Evolutionary conservation across 1,140 invertebrate genomes (phyloP), one percentile per base, ranked within the genome.

Genomic region (Drosophila novamexicana): DNA sequence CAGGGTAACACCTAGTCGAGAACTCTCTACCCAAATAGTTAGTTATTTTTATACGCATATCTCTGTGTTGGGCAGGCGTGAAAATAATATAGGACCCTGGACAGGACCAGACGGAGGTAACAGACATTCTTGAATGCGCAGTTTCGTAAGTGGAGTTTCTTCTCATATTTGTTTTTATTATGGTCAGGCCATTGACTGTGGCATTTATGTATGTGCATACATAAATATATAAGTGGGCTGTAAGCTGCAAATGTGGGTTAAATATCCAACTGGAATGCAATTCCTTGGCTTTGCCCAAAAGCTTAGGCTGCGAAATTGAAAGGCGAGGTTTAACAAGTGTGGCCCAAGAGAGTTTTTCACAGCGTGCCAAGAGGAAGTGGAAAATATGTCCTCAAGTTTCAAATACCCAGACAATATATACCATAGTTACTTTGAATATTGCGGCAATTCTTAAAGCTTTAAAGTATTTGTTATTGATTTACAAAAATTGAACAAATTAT

Each of bases 61-160:
- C 42, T 40, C 37, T 52, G 44, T 54, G 34, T 52, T 34, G 49
- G 61, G 76, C 68, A 75, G 74, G 81, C 77, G 75, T 79, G 72
- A 82, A 82, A 79, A 54, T 14, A 45, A 52, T 59, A 52, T 67
- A 37, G n/a, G 29, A 44, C 44, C 29, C 6, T 34, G 61, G 12
- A 0, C 22, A 29, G 22, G 29, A 32, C 8, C 22, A n/a, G 37
- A 16, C 32, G 9, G 16, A 50, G 42, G 10, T 50, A 7, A 18
- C 18, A 53, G 56, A 61, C 58, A 37, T 69, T 69, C 58, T 63
- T 53, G 54, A 53, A 52, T 47, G 61, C 34, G 49, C 50, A 56
- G 44, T 50, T 54, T 29, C 54, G 63, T 59, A 54, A 68, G 42
- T 61, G 50, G 50, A 74, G 71, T 68, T 68, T 68, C 37, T 47